These are phyloP conservation scores for Gymnoscelis rufifasciata DNA, from an alignment of 2,888 invertebrate genomes.

Conservation along the genomic window DNA sequence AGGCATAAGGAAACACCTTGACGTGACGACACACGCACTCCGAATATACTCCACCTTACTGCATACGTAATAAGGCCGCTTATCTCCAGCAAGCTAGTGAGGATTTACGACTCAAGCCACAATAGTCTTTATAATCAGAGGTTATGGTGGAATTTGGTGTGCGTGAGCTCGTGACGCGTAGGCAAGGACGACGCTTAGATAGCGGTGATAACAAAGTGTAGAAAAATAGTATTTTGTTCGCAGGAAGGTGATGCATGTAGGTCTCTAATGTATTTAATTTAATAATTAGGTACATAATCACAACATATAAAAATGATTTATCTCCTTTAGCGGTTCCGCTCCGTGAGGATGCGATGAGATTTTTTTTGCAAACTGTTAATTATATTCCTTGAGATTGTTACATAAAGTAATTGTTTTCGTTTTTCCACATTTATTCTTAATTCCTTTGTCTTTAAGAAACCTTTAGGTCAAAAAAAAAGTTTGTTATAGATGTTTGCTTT, in stretches of 20 bases:
- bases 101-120: no score
- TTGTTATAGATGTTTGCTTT: background rate
- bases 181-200: conserved; percentile 32
- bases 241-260: conserved; percentile 27
- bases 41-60: conserved; percentile 10
- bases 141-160: conserved; percentile 14
- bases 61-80: background rate
- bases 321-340: background rate
- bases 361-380: background rate
- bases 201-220: conserved; percentile 28
- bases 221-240: conserved; percentile 25
- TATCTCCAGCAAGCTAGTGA: conserved; percentile 1
- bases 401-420: background rate
- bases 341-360: background rate
- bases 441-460: no score
- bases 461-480: background rate
- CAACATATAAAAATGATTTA: background rate
- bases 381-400: background rate
- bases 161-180: conserved; percentile 15
- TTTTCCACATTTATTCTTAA: background rate
- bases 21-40: conserved; percentile 18
- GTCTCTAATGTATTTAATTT: conserved; percentile 8
- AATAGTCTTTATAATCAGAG: no score
- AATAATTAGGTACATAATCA: background rate
- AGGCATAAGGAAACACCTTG: conserved; percentile 47